Evolutionary conservation across 2,113 vertebrate species (phyloP), one percentile per base, ranked within the genome.

Genomic region (Eclectus roratus): DNA sequence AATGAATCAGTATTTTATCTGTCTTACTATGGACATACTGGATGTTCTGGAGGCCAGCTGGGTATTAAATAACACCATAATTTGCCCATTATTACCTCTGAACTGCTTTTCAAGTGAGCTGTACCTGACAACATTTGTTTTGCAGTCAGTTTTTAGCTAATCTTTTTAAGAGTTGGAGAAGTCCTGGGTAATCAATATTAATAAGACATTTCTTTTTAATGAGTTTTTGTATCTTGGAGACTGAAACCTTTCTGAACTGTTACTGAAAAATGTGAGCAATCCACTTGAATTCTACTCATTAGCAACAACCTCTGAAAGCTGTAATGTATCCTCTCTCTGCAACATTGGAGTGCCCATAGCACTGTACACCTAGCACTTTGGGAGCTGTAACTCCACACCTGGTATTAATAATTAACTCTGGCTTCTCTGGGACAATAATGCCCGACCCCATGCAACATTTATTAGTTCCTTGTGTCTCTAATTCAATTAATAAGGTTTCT

Each of bases 381-480:
- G 79, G 74, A 96, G 80, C 50, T 97, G 98, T 97, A 98, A 98
- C 97, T 90, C 77, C 96, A 98, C 87, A 97, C 94, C 61, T 49
- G 29, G 7, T 49, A 96, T 98, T 94, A 98, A 98, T 98, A 97
- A 98, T 98, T 98, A 72, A 98, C n/a, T 80, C 31, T 35, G 81
- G 49, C 93, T 97, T 96, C 94, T 97, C 93, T 81, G 91, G 87
- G 91, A 94, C 92, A 95, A 81, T 96, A 96, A 96, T 97, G 97
- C 94, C 93, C 49, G n/a, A 15, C n/a, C 76, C 80, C 41, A 97
- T 98, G 29, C 96, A 97, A 97, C 24, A 98, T 98, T 97, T 94
- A 98, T 92, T 64, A 94, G 74, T 69, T 78, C 24, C 78, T 94
- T 96, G 74, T 97, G 96, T 95, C 93, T 92, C 93, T 97, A 97